Conservation (phyloP, 2,797 vertebrate species). For the Epinephelus malabaricus region DNA sequence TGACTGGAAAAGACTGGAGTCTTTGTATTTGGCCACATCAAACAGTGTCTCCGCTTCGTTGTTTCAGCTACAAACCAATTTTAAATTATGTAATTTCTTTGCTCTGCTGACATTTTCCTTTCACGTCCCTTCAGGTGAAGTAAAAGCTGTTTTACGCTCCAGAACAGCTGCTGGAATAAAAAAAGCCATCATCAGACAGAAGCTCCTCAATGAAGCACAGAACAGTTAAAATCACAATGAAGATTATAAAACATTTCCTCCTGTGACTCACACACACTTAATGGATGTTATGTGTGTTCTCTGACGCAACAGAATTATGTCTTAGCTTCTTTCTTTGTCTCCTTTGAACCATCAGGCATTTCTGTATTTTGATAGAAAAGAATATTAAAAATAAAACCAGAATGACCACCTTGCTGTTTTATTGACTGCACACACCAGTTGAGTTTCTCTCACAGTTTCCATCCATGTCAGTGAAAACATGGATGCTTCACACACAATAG, state of each 20-base stretch:
- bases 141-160: constrained; percentile 16
- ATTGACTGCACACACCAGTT: no score
- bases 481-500: no score
- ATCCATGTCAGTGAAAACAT: no score
- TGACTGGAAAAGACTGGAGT: neutral
- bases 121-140: constrained; percentile 22
- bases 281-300: constrained; percentile 1
- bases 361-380: constrained; percentile 3
- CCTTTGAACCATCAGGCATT: neutral
- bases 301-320: neutral
- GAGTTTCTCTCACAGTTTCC: no score
- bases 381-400: neutral
- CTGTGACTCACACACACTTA: constrained; percentile 17
- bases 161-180: constrained; percentile 29
- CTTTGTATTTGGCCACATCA: neutral
- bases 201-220: constrained; percentile 10
- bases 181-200: constrained; percentile 2
- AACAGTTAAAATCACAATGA: constrained; percentile 28
- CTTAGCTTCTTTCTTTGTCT: neutral
- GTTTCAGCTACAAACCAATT: neutral
- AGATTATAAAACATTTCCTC: constrained; percentile 26
- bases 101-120: constrained; percentile 16
- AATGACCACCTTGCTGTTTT: no score
- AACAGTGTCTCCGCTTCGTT: neutral
- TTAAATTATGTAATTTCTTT: constrained; percentile 13